Evolutionary conservation across 1,140 invertebrate genomes (phyloP), one percentile per base, ranked within the genome.

Genomic region (Drosophila elegans): DNA sequence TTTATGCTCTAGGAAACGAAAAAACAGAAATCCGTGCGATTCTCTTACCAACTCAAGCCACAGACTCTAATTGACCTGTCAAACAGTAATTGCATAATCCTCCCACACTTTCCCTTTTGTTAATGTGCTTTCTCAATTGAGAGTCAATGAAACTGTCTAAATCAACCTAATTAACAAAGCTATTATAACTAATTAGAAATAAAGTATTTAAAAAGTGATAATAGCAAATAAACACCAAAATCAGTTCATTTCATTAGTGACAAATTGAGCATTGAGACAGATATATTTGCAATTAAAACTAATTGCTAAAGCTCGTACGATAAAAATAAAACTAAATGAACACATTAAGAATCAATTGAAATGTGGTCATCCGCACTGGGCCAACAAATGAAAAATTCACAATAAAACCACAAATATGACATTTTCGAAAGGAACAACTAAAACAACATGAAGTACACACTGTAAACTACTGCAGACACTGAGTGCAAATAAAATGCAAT

Each of bases 341-440:
- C 39, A 48, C 59, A 88, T 82, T 79, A 82, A 86, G 76, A 86
- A 86, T 88, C 83, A 86, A 88, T 86, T 88, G 66, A 46, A 66
- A 57, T 79, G 82, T 29, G 83, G 83, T 88, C 60, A 48, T 69
- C 44, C 45, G 64, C 29, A 10, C n/a, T n/a, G 46, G 44, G 66
- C 55, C 60, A 71, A 48, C 7, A 41, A 36, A 52, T 56, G 21
- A 49, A 49, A 66, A 42, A 62, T 45, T 6, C 51, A 54, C 63
- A 68, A 67, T 51, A 53, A 53, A 67, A 57, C 84, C 84, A 74
- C 80, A 80, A 83, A 77, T 80, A 71, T 88, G 80, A 71, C 55
- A 77, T 60, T 61, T 61, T 48, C 45, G 3, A 36, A 39, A 62
- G 45, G 12, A 44, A 13, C 42, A 63, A 79, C 16, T 41, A 25